Percentiles rank a stretch among this genome's conserved stretches.
Conservation (phyloP, 2,797 vertebrate genomes). For the Mormyrops attenuatus region DNA sequence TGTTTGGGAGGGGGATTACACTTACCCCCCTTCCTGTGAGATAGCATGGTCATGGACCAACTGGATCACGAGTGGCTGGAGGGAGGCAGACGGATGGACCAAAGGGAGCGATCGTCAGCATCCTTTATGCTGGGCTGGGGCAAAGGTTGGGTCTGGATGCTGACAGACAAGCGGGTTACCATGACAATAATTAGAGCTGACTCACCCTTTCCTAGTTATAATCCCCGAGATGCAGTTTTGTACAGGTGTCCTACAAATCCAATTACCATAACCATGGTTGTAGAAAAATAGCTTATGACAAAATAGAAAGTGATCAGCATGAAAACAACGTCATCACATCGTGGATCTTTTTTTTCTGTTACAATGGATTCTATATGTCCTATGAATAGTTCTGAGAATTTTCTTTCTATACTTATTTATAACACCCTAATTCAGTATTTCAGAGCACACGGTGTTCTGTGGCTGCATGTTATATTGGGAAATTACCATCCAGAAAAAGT, state of each 20-base stretch:
- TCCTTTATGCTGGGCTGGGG: background rate
- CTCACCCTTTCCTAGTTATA: slow-evolving; percentile 52
- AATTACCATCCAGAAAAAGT: background rate
- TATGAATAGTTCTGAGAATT: background rate
- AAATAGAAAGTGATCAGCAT: slow-evolving; percentile 14
- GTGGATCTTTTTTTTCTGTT: background rate
- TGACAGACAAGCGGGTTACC: slow-evolving; percentile 29
- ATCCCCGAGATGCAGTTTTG: slow-evolving; percentile 55
- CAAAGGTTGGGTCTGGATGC: slow-evolving; percentile 15
- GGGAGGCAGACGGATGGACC: background rate
- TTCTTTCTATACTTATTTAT: background rate
- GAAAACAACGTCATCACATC: background rate
- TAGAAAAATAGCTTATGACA: slow-evolving; percentile 7
- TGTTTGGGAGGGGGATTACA: background rate
- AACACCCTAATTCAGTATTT: background rate
- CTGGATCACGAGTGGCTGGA: background rate
- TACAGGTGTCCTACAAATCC: slow-evolving; percentile 56
- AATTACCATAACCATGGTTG: slow-evolving; percentile 43
- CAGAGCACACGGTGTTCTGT: background rate
- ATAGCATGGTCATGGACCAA: background rate
- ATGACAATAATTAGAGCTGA: slow-evolving; percentile 53
- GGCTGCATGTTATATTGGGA: background rate
- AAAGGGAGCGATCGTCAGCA: background rate
- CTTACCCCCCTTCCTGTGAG: background rate
- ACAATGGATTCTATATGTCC: background rate